These are phyloP conservation scores for Liolophura sinensis DNA, from an alignment of 1,140 invertebrate genomes.

Conservation along the genomic window DNA sequence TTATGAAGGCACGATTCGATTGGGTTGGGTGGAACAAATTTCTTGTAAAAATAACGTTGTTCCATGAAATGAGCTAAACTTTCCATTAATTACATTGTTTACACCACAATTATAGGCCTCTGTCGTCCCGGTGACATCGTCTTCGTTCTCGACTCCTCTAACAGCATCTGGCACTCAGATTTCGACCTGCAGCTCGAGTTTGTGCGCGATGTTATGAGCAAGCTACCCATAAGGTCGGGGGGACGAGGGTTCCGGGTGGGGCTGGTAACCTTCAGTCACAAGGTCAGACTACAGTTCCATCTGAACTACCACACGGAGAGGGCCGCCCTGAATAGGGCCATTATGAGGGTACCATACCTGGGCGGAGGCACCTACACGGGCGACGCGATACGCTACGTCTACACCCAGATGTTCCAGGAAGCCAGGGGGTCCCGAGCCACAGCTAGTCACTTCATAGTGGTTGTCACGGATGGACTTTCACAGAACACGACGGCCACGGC, in stretches of 20 bases:
- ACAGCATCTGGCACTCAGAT: slow-evolving; percentile 38
- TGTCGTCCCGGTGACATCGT: slow-evolving; percentile 29
- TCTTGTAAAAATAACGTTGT: too few relatives aligned
- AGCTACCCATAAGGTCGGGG: slow-evolving; percentile 31
- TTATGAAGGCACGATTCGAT: too few relatives aligned
- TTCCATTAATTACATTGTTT: too few relatives aligned
- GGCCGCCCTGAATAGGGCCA: slow-evolving; percentile 18
- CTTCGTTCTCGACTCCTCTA: slow-evolving; percentile 42
- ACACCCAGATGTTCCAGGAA: neutral
- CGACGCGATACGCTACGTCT: slow-evolving; percentile 12
- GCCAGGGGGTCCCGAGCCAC: slow-evolving; percentile 24
- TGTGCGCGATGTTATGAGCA: slow-evolving; percentile 24
- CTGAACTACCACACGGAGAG: slow-evolving; percentile 17
- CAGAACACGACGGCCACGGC: slow-evolving; percentile 19
- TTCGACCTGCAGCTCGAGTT: slow-evolving; percentile 37
- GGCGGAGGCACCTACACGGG: slow-evolving; percentile 26
- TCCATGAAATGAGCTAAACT: too few relatives aligned
- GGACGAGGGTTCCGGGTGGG: slow-evolving; percentile 14
- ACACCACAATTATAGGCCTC: too few relatives aligned
- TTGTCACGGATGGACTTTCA: slow-evolving; percentile 42
- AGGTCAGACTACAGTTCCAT: slow-evolving; percentile 20
- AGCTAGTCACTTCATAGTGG: slow-evolving; percentile 29
- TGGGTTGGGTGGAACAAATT: too few relatives aligned
- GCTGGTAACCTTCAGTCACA: slow-evolving; percentile 22
- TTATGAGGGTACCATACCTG: slow-evolving; percentile 20